Percentiles rank a stretch among this genome's conserved stretches.
These are phyloP conservation scores for Polydrusus tereticollis DNA, from an alignment of 2,888 invertebrate genomes.

Conservation along the genomic window DNA sequence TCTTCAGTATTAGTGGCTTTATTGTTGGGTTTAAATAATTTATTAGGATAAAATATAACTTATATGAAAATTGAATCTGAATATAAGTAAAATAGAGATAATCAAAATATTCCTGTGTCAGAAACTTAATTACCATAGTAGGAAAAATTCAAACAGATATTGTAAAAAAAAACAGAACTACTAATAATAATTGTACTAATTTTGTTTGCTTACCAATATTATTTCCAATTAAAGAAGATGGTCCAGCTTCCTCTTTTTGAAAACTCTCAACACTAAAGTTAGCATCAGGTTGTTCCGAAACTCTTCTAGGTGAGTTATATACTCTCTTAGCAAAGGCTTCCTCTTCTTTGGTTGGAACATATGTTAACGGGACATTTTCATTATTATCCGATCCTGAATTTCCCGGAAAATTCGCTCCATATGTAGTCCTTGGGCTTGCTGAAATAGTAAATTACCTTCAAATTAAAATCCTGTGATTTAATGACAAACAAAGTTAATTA, in stretches of 20 bases:
- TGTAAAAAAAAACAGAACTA: too few relatives aligned
- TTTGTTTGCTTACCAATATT: constrained; percentile 50
- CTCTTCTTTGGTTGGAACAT: constrained; percentile 60
- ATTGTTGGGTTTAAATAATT: too few relatives aligned
- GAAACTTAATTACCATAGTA: too few relatives aligned
- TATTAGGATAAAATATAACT: too few relatives aligned
- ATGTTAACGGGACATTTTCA: constrained; percentile 55
- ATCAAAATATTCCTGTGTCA: too few relatives aligned
- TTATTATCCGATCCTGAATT: constrained; percentile 42
- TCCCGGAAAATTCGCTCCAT: constrained; percentile 36
- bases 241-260: constrained; percentile 57
- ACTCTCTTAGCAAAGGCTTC: constrained; percentile 58
- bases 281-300: constrained; percentile 53
- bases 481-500: constrained; percentile 39
- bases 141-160: too few relatives aligned
- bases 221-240: constrained; percentile 54
- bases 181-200: neutral
- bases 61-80: too few relatives aligned
- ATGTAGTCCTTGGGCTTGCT: constrained; percentile 56
- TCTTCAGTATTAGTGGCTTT: too few relatives aligned
- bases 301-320: constrained; percentile 57
- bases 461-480: neutral
- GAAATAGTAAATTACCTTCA: constrained; percentile 38
- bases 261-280: constrained; percentile 51
- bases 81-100: too few relatives aligned